Conservation (phyloP, 2,797 vertebrate species). For the Oreonectes daqikongensis region DNA sequence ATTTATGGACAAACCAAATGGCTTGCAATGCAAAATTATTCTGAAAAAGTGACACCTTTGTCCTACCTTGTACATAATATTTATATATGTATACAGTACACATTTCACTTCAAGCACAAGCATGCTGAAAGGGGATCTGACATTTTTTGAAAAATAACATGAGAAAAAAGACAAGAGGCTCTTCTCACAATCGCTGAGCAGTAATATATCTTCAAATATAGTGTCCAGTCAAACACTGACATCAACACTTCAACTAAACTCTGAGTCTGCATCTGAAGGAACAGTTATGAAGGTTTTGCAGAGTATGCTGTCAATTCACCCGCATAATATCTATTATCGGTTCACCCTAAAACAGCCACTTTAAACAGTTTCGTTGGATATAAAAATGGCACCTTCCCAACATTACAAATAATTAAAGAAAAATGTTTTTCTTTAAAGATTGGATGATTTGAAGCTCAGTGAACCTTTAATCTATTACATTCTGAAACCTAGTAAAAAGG, state of each 20-base stretch:
- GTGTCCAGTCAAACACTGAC: neutral
- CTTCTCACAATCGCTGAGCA: conserved; percentile 10
- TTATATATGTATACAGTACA: conserved; percentile 78
- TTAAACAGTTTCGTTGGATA: conserved; percentile 4
- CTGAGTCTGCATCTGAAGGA: neutral
- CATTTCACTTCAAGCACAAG: conserved; percentile 73
- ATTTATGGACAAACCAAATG: conserved; percentile 33
- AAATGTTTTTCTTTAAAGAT: neutral
- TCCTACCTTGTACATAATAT: conserved; percentile 72
- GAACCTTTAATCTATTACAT: neutral
- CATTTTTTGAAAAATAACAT: neutral
- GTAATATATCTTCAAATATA: conserved; percentile 15
- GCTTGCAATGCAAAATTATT: conserved; percentile 65
- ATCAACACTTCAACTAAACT: neutral
- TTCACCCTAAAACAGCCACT: neutral
- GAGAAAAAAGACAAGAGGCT: neutral
- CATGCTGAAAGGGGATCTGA: conserved; percentile 73
- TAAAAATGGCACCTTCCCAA: conserved; percentile 36
- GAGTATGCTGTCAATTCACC: neutral
- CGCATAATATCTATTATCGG: neutral
- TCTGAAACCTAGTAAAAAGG: conserved; percentile 3
- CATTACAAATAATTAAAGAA: neutral
- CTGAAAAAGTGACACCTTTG: conserved; percentile 69
- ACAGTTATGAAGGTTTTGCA: neutral
- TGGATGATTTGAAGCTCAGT: neutral